Evolutionary conservation across 2,797 vertebrate genomes (phyloP).

Genomic region (Thalassophryne amazonica): DNA sequence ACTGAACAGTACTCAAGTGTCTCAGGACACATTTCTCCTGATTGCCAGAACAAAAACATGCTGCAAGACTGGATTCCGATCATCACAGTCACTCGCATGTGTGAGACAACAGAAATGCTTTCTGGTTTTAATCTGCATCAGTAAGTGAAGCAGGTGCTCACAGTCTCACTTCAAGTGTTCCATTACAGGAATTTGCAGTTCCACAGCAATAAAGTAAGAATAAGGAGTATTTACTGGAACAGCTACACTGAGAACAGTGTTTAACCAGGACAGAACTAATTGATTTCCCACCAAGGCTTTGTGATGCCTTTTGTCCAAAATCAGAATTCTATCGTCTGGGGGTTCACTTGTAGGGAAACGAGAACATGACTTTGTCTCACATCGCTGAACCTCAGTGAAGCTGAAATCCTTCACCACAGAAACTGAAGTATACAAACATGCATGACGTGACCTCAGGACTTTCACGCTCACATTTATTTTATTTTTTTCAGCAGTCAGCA

Average conservation of each 20-base stretch:
- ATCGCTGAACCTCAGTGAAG: too few species aligned
- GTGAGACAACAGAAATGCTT: neutral
- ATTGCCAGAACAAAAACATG: neutral
- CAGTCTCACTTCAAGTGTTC: neutral
- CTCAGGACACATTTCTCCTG: neutral
- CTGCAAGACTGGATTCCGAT: neutral
- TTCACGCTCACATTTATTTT: too few species aligned
- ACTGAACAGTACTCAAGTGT: too few species aligned
- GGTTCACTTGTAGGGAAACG: neutral
- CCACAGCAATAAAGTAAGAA: conserved; percentile 5
- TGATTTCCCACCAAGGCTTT: neutral
- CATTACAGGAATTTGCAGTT: neutral
- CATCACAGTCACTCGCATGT: neutral
- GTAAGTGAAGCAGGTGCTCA: neutral
- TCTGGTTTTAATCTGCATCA: neutral
- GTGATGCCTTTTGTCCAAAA: neutral
- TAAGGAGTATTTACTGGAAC: conserved; percentile 17
- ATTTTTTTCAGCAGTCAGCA: too few species aligned
- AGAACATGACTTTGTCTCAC: neutral
- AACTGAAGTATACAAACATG: too few species aligned
- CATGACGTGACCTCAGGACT: too few species aligned
- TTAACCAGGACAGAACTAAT: neutral
- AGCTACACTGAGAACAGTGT: conserved; percentile 17
- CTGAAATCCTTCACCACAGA: too few species aligned
- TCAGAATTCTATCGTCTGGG: neutral